Evolutionary conservation across 2,888 invertebrate genomes (phyloP).

Genomic region (Cataglyphis livida): DNA sequence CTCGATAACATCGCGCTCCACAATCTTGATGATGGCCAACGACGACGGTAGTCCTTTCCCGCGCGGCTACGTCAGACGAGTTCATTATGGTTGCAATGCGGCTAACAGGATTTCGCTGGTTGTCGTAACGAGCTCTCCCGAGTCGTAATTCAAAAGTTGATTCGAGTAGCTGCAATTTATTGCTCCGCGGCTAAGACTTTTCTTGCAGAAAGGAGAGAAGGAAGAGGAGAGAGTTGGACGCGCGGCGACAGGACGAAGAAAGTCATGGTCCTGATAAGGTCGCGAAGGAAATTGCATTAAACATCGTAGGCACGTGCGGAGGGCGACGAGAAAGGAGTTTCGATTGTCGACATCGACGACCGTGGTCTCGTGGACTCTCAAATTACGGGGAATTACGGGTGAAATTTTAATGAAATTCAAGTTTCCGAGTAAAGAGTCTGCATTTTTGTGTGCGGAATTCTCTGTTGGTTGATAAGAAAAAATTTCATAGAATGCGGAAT

Average conservation of each 20-base stretch:
- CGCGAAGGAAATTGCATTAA: slow-evolving; percentile 66
- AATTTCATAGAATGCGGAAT: background rate
- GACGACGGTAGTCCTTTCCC: slow-evolving; percentile 51
- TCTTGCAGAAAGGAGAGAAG: slow-evolving; percentile 29
- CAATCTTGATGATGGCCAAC: slow-evolving; percentile 16
- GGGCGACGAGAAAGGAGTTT: slow-evolving; percentile 28
- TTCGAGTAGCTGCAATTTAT: slow-evolving; percentile 77
- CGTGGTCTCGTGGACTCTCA: slow-evolving; percentile 8
- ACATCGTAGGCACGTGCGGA: slow-evolving; percentile 58
- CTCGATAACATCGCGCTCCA: slow-evolving; percentile 6
- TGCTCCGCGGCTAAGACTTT: slow-evolving; percentile 60
- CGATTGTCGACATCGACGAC: slow-evolving; percentile 7
- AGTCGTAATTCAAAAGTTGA: slow-evolving; percentile 77
- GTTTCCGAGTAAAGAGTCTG: background rate
- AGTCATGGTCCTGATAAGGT: slow-evolving; percentile 54
- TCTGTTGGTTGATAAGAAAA: background rate
- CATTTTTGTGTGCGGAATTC: background rate
- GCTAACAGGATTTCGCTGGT: slow-evolving; percentile 71
- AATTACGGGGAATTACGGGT: slow-evolving; percentile 16
- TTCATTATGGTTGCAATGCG: slow-evolving; percentile 71
- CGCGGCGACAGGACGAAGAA: slow-evolving; percentile 35
- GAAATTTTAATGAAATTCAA: slow-evolving; percentile 37
- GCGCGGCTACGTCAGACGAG: slow-evolving; percentile 62
- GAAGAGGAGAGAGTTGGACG: background rate
- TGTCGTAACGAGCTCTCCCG: slow-evolving; percentile 74